Conservation (phyloP, 2,797 vertebrate species). For the Acanthurus tractus region DNA sequence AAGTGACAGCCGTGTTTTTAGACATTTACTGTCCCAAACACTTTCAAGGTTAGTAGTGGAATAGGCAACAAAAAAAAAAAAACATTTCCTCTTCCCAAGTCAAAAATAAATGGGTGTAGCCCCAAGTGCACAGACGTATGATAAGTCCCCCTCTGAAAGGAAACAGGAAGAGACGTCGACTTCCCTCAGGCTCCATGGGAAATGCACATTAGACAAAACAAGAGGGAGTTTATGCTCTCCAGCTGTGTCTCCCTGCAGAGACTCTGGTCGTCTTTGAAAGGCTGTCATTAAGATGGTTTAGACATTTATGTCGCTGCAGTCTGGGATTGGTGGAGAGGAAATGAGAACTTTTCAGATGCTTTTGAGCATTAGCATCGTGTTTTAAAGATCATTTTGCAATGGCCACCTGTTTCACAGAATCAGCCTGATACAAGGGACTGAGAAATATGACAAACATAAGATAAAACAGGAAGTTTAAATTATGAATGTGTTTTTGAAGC, state of each 20-base stretch:
- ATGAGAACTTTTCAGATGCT: background rate
- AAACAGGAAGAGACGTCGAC: conserved; percentile 87
- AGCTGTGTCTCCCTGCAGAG: conserved; percentile 65
- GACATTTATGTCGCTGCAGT: conserved; percentile 2
- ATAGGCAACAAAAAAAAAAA: conserved; percentile 27
- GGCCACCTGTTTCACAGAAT: background rate
- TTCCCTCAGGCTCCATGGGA: conserved; percentile 86
- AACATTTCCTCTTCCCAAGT: conserved; percentile 55
- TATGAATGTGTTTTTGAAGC: too few relatives aligned
- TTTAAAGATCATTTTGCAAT: background rate
- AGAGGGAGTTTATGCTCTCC: conserved; percentile 67
- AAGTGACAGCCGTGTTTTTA: conserved; percentile 42
- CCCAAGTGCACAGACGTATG: conserved; percentile 67
- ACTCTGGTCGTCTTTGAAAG: conserved; percentile 21
- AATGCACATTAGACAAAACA: conserved; percentile 91
- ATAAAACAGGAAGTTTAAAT: too few relatives aligned
- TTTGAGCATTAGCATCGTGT: background rate
- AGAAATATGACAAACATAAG: too few relatives aligned
- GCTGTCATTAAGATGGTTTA: conserved; percentile 31
- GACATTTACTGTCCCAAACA: conserved; percentile 22
- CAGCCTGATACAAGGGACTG: background rate
- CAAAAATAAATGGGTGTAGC: conserved; percentile 84
- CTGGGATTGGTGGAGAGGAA: background rate
- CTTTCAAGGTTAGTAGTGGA: conserved; percentile 56
- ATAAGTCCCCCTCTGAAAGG: conserved; percentile 75